Percentiles rank a stretch among this genome's conserved stretches.
These are phyloP conservation scores for Escarpia spicata DNA, from an alignment of 2,888 invertebrate species.

Conservation along the genomic window DNA sequence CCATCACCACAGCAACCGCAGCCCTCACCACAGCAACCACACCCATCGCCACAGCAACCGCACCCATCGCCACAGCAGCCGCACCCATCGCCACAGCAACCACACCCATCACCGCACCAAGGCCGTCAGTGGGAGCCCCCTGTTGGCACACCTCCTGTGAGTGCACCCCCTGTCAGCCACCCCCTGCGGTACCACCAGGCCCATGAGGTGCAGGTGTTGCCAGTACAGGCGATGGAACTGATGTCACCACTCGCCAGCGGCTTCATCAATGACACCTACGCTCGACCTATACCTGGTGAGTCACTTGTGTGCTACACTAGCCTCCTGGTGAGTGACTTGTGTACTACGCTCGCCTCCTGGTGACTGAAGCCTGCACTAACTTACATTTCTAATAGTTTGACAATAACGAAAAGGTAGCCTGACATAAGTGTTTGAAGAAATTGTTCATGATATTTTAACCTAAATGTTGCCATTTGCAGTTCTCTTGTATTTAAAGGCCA, in stretches of 20 bases:
- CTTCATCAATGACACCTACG: not conserved
- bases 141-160: not conserved
- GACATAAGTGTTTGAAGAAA: too few species aligned
- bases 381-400: too few species aligned
- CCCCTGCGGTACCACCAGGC: not conserved
- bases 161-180: not conserved
- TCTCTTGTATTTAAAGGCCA: too few species aligned
- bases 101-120: constrained; percentile 22
- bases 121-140: not conserved
- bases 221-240: not conserved
- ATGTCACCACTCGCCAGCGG: not conserved
- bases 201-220: not conserved
- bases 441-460: too few species aligned
- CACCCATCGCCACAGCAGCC: constrained; percentile 40
- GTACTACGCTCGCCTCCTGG: not conserved
- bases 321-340: not conserved
- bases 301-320: not conserved
- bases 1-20: not conserved
- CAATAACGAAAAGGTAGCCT: too few species aligned
- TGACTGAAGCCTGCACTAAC: too few species aligned
- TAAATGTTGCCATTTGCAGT: too few species aligned
- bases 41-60: constrained; percentile 68
- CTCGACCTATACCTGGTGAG: not conserved
- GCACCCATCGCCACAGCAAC: constrained; percentile 32
- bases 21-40: constrained; percentile 43